Percentiles rank a stretch among this genome's conserved stretches.
Conservation (phyloP, 1,140 invertebrate genomes). For the Platyura marginata region DNA sequence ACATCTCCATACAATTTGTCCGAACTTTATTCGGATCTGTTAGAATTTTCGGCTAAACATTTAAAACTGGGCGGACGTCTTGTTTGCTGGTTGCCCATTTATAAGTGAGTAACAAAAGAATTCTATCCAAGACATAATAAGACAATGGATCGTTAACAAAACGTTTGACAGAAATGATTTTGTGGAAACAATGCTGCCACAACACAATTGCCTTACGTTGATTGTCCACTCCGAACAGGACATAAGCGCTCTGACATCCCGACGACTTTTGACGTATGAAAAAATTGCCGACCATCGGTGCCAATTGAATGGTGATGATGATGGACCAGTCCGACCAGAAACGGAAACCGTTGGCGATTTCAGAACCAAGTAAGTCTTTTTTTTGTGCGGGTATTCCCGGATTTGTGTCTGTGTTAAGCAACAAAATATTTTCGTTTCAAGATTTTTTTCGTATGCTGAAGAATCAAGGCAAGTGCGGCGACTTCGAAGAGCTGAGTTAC, state of each 20-base stretch:
- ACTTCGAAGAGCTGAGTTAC: conserved; percentile 11
- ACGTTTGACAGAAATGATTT: conserved; percentile 49
- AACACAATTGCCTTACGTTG: conserved; percentile 57
- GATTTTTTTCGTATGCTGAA: conserved; percentile 43
- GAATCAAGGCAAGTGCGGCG: conserved; percentile 37
- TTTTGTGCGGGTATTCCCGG: conserved; percentile 12
- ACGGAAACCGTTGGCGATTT: conserved; percentile 5
- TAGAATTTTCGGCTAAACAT: conserved; percentile 62
- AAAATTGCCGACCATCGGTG: conserved; percentile 43
- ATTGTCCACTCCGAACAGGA: conserved; percentile 75
- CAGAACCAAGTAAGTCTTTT: conserved; percentile 11
- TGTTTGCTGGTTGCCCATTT: conserved; percentile 85
- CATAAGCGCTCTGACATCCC: conserved; percentile 53
- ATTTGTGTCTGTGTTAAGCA: conserved; percentile 14
- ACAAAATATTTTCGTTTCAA: conserved; percentile 29
- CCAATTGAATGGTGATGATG: neutral
- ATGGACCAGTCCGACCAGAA: neutral
- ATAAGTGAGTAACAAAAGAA: conserved; percentile 32
- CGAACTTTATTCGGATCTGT: conserved; percentile 64
- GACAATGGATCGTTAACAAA: conserved; percentile 2
- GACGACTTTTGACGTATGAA: conserved; percentile 70
- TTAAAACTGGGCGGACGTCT: conserved; percentile 56
- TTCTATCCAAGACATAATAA: neutral
- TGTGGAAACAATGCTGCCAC: conserved; percentile 49
- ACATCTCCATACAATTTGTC: conserved; percentile 71